A percentile compares a stretch with the other conserved stretches of the same genome.
phyloP scores from a whole-genome alignment of 2,113 vertebrate species.

The Calidris pygmaea region DNA sequence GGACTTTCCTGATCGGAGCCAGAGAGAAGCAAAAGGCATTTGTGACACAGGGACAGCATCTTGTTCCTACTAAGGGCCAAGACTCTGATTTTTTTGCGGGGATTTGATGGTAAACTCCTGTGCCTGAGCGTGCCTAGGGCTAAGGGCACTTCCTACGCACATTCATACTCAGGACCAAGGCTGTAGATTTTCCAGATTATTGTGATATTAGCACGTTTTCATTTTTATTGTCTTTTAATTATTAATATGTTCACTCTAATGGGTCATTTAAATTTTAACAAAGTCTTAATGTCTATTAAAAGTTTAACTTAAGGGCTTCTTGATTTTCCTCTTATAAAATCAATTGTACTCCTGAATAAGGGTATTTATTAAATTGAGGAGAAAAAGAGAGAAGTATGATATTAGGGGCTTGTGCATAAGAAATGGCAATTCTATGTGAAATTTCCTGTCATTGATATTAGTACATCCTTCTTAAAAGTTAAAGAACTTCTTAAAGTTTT shows the following conservation, averaged over 20 bases:
- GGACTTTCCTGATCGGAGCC: neutral
- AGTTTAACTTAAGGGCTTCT: slow-evolving; percentile 50
- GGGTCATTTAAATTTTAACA: slow-evolving; percentile 46
- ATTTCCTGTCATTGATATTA: neutral
- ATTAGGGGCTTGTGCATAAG: neutral
- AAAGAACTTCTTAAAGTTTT: neutral
- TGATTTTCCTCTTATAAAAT: neutral
- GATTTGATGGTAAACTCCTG: neutral
- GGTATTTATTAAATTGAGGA: slow-evolving; percentile 29
- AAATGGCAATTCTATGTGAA: neutral
- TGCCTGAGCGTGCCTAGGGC: accelerated
- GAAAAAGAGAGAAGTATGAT: neutral
- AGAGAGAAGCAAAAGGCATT: neutral
- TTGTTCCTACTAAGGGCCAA: neutral
- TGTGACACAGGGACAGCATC: neutral
- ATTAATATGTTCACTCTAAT: slow-evolving; percentile 36
- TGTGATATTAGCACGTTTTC: neutral
- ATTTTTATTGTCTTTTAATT: slow-evolving; percentile 47
- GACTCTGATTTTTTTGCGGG: neutral
- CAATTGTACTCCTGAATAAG: slow-evolving; percentile 46
- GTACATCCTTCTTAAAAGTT: neutral
- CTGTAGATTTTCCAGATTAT: neutral
- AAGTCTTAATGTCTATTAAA: slow-evolving; percentile 49
- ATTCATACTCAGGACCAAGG: neutral
- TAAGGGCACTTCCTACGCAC: accelerated